These are phyloP conservation scores for Morbakka virulenta DNA, from an alignment of 30 jellyfish, hydroid and myxozoan species.

Conservation along the genomic window DNA sequence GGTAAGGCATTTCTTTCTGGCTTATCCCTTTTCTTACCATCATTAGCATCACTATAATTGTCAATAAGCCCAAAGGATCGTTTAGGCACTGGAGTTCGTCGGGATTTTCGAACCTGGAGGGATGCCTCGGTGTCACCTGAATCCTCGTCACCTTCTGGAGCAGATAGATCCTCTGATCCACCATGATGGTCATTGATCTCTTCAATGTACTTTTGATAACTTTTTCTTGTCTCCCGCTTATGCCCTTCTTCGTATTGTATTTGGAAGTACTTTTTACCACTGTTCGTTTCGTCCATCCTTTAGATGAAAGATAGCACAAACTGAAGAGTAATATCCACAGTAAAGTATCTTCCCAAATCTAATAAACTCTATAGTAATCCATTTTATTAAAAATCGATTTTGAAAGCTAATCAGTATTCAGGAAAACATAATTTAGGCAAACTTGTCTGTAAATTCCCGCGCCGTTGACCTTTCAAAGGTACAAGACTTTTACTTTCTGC, in stretches of 20 bases:
- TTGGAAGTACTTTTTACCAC: no score
- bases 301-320: no score
- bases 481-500: no score
- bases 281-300: no score
- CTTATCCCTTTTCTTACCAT: not conserved
- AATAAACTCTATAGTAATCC: no score
- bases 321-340: no score
- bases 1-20: not conserved
- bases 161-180: not conserved
- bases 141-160: not conserved
- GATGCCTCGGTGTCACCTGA: not conserved
- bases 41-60: not conserved
- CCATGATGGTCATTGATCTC: not conserved
- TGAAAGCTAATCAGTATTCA: no score
- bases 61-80: constrained; percentile 60
- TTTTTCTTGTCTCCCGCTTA: constrained; percentile 92
- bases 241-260: constrained; percentile 89
- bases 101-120: constrained; percentile 71
- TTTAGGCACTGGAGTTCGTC: constrained; percentile 85
- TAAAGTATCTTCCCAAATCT: no score
- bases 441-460: no score
- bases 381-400: no score
- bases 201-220: constrained; percentile 72
- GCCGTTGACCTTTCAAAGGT: no score
- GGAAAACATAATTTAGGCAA: no score